Conservation (phyloP, 2,113 vertebrate genomes). For the Corynorhinus townsendii region DNA sequence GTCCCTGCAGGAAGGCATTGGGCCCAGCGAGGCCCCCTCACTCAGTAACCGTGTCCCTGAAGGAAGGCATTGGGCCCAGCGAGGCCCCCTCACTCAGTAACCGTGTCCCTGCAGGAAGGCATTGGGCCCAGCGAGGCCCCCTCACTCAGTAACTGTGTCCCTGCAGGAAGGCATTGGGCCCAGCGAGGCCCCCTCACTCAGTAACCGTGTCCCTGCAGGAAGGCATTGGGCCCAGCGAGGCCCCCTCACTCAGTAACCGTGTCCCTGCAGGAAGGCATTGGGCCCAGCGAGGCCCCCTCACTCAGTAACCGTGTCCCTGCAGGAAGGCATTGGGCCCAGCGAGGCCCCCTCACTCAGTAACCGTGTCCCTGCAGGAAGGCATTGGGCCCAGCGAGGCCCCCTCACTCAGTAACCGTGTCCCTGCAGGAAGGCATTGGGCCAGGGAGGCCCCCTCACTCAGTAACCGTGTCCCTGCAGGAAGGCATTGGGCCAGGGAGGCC, state of each 20-base stretch:
- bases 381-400: not conserved
- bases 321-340: not conserved
- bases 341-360: too few relatives aligned
- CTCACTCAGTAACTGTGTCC: not conserved
- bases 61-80: not conserved
- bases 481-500: too few relatives aligned
- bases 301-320: not conserved
- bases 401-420: not conserved
- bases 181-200: not conserved
- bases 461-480: too few relatives aligned
- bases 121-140: fast-evolving
- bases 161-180: not conserved
- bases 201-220: too few relatives aligned
- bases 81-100: fast-evolving
- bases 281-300: not conserved
- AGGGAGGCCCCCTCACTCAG: too few relatives aligned
- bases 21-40: not conserved
- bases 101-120: not conserved
- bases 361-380: fast-evolving
- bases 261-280: not conserved
- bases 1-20: not conserved
- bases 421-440: not conserved
- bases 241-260: fast-evolving
- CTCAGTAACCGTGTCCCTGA: not conserved
- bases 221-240: too few relatives aligned